Evolutionary conservation across 2,888 invertebrate genomes (phyloP).

Genomic region (Amiota mariae): DNA sequence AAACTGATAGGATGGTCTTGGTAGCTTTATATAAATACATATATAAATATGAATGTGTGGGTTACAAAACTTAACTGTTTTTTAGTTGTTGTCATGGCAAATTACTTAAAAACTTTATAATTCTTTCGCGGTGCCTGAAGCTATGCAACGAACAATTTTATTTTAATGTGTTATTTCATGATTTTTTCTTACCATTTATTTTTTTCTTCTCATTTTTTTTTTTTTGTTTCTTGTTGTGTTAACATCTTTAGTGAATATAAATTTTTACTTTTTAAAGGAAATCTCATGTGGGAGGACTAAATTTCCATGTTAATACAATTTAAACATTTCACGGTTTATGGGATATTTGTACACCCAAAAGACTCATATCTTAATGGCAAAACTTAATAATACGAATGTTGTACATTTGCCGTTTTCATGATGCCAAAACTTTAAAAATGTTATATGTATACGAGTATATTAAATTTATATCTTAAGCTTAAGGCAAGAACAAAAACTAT

Average conservation of each 20-base stretch:
- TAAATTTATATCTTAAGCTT: too few relatives aligned
- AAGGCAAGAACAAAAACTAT: too few relatives aligned
- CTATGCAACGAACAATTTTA: background rate
- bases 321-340: too few relatives aligned
- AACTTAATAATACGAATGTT: background rate
- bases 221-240: background rate
- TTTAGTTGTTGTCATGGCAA: constrained; percentile 11
- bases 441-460: too few relatives aligned
- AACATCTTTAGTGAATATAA: background rate
- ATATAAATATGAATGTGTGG: too few relatives aligned
- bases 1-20: too few relatives aligned
- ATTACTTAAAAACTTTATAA: constrained; percentile 12
- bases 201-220: background rate
- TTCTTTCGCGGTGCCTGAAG: background rate
- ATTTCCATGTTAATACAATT: too few relatives aligned
- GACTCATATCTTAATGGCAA: constrained; percentile 21
- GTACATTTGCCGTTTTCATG: too few relatives aligned
- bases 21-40: too few relatives aligned
- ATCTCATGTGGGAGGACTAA: too few relatives aligned
- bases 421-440: too few relatives aligned
- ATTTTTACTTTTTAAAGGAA: background rate
- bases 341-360: background rate
- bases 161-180: background rate
- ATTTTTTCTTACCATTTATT: background rate
- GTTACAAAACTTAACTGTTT: background rate